Base-by-base conservation (phyloP, 1,140 invertebrate genomes). In the Acromyrmex heyeri region DNA sequence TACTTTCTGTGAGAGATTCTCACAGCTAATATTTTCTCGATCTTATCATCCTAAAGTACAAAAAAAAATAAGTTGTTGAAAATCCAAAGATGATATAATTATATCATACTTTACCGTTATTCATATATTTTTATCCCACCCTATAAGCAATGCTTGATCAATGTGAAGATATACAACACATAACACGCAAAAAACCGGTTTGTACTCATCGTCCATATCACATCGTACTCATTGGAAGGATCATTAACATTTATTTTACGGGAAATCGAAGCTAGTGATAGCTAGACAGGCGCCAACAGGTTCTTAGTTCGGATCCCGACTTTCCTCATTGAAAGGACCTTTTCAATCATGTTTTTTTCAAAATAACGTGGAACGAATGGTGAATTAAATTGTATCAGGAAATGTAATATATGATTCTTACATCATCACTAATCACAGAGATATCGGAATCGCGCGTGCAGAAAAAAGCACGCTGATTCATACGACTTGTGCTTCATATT, bases 211-310 rank as follows among this genome's bases (percentile, higher is more conserved):
- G n/a, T 7, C 1, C 16, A 14, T 72, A 82, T 30, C 27, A 1
- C 24, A 50, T 59, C 44, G 4, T 21, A 34, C 3, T 14, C 53
- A 61, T 34, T 34, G 30, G 18, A 8, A 21, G n/a, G 16, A 61
- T 73, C 55, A 50, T 83, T 73, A 62, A 61, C 55, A 83, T 83
- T 83, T 62, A 24, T 73, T 73, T 83, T 83, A 62, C 7, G 24
- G 55, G 18, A 61, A 83, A 73, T 82, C 38, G 67, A 73, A 61
- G 21, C n/a, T 59, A 21, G 16, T 5, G 24, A 61, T 82, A 3
- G 30, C 34, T 81, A 50, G 16, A 73, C 12, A 34, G 38, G 38
- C 38, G 34, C 67, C 55, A 24, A 50, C 3, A 10, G 12, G 3
- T 30, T 3, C 34, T 67, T 12, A 3, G n/a, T 18, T 27, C 7